Percentiles rank a stretch among this genome's conserved stretches.
phyloP scores from a whole-genome alignment of 37 sponge, comb jelly and placozoan genomes.

The Theonella swinhoei region DNA sequence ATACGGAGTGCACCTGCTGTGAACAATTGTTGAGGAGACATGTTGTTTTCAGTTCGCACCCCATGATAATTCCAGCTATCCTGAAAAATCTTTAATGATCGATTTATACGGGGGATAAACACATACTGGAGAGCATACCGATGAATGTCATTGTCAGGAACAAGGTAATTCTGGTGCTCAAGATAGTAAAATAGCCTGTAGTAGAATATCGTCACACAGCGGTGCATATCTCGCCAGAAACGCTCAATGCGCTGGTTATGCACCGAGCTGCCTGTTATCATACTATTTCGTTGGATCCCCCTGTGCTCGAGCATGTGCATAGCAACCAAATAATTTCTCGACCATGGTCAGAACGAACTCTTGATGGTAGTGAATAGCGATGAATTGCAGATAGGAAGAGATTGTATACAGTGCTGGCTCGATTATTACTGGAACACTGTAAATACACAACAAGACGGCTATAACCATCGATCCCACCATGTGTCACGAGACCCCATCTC shows the following conservation, averaged over 20 bases:
- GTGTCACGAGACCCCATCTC: constrained; percentile 32
- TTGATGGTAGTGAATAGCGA: constrained; percentile 51
- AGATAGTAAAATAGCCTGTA: constrained; percentile 63
- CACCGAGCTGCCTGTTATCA: constrained; percentile 52
- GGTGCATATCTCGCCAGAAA: constrained; percentile 57
- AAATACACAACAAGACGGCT: constrained; percentile 28
- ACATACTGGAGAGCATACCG: constrained; percentile 58
- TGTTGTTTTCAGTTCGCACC: constrained; percentile 38
- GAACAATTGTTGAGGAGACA: constrained; percentile 39
- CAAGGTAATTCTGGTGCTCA: constrained; percentile 32
- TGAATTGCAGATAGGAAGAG: constrained; percentile 17
- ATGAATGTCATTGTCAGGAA: constrained; percentile 31
- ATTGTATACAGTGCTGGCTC: constrained; percentile 38
- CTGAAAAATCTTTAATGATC: constrained; percentile 27
- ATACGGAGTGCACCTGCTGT: constrained; percentile 18
- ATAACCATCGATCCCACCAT: constrained; percentile 34
- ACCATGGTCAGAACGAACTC: constrained; percentile 57
- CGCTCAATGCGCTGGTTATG: constrained; percentile 69
- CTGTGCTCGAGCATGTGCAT: constrained; percentile 50
- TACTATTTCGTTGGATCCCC: constrained; percentile 35
- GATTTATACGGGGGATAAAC: constrained; percentile 45
- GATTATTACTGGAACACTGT: constrained; percentile 50
- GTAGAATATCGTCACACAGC: constrained; percentile 51
- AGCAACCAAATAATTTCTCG: constrained; percentile 54
- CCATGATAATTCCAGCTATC: constrained; percentile 61